phyloP scores from a whole-genome alignment of 1,140 invertebrate species.

The Pseudachorutes palmiensis region DNA sequence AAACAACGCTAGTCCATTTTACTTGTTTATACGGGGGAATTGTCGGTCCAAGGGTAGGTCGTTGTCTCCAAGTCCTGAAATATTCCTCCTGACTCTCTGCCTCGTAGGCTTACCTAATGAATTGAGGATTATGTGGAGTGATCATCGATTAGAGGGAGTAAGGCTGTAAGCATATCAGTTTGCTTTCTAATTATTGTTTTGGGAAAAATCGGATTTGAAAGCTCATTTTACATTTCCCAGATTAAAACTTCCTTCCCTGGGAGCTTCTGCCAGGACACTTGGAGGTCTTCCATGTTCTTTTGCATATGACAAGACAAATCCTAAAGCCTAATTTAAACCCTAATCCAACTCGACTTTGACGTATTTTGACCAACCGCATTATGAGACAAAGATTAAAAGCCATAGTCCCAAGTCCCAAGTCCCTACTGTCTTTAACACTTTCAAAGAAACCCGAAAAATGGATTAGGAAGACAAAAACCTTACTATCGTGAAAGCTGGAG shows the following conservation, averaged over 20 bases:
- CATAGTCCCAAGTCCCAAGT: not conserved
- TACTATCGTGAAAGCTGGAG: no score
- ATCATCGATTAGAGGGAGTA: not conserved
- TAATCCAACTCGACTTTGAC: not conserved
- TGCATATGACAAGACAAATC: not conserved
- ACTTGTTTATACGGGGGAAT: no score
- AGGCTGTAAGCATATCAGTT: constrained; percentile 2
- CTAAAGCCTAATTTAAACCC: not conserved
- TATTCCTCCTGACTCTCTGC: no score
- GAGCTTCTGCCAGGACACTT: not conserved
- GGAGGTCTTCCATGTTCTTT: not conserved
- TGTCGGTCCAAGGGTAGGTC: no score
- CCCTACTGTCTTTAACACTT: not conserved
- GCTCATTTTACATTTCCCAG: constrained; percentile 1
- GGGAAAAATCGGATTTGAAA: not conserved
- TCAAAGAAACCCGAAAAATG: not conserved
- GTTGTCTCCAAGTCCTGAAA: no score
- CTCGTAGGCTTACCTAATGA: no score
- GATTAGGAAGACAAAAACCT: no score
- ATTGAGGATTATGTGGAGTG: not conserved
- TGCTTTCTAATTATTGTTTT: not conserved
- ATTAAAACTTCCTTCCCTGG: not conserved
- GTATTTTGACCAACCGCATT: not conserved
- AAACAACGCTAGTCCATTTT: no score
- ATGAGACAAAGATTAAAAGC: not conserved